These are phyloP conservation scores for Grallaria varia DNA, from an alignment of 2,113 vertebrate species.

Conservation along the genomic window DNA sequence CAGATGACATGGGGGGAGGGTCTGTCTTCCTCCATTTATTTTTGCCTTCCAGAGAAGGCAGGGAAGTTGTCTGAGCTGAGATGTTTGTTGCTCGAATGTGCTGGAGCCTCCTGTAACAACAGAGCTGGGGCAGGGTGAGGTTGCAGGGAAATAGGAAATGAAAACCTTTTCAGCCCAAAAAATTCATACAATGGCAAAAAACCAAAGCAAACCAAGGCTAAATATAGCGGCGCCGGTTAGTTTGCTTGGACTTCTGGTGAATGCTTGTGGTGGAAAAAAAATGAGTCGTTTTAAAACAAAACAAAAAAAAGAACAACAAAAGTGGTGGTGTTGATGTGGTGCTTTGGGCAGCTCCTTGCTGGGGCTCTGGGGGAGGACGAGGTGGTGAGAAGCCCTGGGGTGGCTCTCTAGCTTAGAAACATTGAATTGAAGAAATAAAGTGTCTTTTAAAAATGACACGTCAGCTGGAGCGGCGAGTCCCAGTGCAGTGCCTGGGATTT, in stretches of 20 bases:
- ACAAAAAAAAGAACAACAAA: not conserved
- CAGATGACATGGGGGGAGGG: not conserved
- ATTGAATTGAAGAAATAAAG: not conserved
- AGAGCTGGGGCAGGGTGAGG: not conserved
- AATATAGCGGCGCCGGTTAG: not conserved
- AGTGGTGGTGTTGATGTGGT: not conserved
- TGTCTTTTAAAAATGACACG: not conserved
- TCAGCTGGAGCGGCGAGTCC: not conserved
- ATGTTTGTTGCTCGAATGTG: not conserved
- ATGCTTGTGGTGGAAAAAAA: not conserved
- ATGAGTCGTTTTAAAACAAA: not conserved
- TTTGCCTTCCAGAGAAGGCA: not conserved
- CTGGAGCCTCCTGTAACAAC: not conserved
- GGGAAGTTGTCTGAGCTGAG: not conserved
- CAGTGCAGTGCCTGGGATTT: not conserved
- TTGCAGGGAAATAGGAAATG: not conserved
- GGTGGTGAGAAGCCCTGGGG: not conserved
- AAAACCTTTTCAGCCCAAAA: slow-evolving; percentile 19
- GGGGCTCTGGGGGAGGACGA: not conserved
- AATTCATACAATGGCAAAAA: not conserved
- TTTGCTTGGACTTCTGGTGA: not conserved
- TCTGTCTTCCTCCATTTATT: not conserved
- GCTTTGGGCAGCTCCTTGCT: not conserved
- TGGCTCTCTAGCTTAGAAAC: not conserved
- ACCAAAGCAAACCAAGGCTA: slow-evolving; percentile 31